phyloP scores from a whole-genome alignment of 2,113 vertebrate genomes.

The Aspidoscelis tigris region DNA sequence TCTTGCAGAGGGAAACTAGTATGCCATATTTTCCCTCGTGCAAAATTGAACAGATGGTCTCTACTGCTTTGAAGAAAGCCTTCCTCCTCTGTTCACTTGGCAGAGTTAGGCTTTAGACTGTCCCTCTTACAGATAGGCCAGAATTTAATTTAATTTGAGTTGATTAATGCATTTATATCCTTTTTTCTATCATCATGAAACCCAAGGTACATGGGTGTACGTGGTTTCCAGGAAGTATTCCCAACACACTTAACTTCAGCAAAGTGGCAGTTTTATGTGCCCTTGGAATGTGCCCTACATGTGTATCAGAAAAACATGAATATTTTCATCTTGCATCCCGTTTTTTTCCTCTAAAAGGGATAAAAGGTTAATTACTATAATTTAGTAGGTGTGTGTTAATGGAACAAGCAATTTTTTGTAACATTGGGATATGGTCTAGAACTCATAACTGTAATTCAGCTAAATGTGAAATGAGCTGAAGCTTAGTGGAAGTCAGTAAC shows the following conservation, averaged over 20 bases:
- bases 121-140: background rate
- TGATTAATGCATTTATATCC: no score
- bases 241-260: no score
- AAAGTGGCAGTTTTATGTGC: no score
- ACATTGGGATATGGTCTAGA: background rate
- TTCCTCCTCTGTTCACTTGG: background rate
- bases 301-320: background rate
- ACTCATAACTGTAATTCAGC: background rate
- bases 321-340: background rate
- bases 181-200: no score
- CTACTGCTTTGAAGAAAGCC: background rate
- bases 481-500: background rate
- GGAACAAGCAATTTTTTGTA: background rate
- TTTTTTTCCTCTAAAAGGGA: background rate
- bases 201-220: no score
- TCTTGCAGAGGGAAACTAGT: background rate
- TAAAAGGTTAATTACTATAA: background rate
- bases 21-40: background rate
- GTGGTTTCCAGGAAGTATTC: no score
- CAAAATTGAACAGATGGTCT: background rate
- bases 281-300: background rate
- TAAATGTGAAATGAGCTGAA: background rate
- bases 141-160: background rate
- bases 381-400: background rate
- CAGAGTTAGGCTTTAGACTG: background rate